phyloP scores from a whole-genome alignment of 1,140 invertebrate genomes.

The Amphibalanus amphitrite region DNA sequence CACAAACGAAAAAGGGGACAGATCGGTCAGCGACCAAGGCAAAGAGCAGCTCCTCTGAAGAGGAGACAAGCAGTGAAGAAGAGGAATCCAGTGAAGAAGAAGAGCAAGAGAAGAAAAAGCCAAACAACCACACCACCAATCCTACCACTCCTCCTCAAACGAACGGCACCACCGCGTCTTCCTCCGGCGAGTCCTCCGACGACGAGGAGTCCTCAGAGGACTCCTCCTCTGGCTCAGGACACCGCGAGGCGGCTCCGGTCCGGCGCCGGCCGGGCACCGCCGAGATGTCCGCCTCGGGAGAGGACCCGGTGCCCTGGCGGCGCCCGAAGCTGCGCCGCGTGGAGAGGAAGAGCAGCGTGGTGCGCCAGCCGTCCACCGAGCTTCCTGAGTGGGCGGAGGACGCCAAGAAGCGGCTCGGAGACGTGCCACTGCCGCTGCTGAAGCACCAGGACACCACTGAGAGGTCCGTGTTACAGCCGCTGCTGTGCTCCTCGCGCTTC shows the following conservation, averaged over 20 bases:
- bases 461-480: not conserved
- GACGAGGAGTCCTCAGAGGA: not conserved
- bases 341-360: not conserved
- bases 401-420: not conserved
- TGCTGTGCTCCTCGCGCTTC: too few relatives aligned
- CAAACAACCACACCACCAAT: too few relatives aligned
- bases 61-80: too few relatives aligned
- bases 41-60: too few relatives aligned
- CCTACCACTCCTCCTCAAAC: too few relatives aligned
- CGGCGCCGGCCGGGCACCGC: not conserved
- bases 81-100: too few relatives aligned
- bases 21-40: not conserved
- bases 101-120: too few relatives aligned
- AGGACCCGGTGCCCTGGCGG: constrained; percentile 1
- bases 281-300: not conserved
- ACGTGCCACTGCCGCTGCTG: not conserved
- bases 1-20: not conserved
- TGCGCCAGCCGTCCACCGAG: not conserved
- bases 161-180: too few relatives aligned
- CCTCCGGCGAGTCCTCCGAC: not conserved
- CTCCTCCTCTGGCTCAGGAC: not conserved
- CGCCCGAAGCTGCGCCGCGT: not conserved
- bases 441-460: not conserved
- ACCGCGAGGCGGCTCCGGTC: not conserved
- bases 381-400: not conserved